Percentiles rank a stretch among this genome's conserved stretches.
These are phyloP conservation scores for Parnassius smintheus DNA, from an alignment of 2,888 invertebrate species.

Conservation along the genomic window DNA sequence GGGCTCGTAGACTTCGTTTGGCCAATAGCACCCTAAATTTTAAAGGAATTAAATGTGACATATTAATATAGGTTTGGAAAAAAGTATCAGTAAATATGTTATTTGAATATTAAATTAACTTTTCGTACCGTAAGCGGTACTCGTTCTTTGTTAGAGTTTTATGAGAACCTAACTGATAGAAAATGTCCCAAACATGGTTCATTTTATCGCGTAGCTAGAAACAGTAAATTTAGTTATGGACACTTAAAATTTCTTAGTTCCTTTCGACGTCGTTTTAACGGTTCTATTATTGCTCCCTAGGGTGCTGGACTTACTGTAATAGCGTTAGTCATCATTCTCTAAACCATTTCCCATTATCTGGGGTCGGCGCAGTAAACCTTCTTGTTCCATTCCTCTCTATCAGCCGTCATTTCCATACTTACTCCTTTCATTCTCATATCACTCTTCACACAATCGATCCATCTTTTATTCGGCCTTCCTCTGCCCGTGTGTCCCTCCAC, in stretches of 20 bases:
- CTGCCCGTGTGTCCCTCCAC: too few species aligned
- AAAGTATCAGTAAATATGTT: too few species aligned
- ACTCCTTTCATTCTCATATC: too few species aligned
- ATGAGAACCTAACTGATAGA: slow-evolving; percentile 17
- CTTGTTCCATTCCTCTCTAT: too few species aligned
- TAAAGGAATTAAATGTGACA: not conserved
- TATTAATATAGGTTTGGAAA: too few species aligned
- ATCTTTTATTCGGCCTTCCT: too few species aligned
- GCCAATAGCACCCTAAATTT: slow-evolving; percentile 66
- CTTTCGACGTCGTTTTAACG: slow-evolving; percentile 64
- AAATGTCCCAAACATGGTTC: not conserved
- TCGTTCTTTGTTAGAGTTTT: not conserved
- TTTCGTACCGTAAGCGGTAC: not conserved
- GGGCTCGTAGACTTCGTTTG: slow-evolving; percentile 69
- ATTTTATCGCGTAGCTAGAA: slow-evolving; percentile 8
- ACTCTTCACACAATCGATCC: too few species aligned
- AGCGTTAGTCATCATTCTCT: too few species aligned
- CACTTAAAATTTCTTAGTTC: slow-evolving; percentile 53
- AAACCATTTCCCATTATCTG: too few species aligned
- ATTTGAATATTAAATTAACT: not conserved
- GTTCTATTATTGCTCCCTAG: slow-evolving; percentile 64
- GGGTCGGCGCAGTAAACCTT: too few species aligned
- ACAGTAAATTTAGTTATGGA: slow-evolving; percentile 62
- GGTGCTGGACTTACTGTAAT: slow-evolving; percentile 54
- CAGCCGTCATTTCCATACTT: too few species aligned